These are phyloP conservation scores for Pimpla rufipes DNA, from an alignment of 2,888 invertebrate species.

Conservation along the genomic window DNA sequence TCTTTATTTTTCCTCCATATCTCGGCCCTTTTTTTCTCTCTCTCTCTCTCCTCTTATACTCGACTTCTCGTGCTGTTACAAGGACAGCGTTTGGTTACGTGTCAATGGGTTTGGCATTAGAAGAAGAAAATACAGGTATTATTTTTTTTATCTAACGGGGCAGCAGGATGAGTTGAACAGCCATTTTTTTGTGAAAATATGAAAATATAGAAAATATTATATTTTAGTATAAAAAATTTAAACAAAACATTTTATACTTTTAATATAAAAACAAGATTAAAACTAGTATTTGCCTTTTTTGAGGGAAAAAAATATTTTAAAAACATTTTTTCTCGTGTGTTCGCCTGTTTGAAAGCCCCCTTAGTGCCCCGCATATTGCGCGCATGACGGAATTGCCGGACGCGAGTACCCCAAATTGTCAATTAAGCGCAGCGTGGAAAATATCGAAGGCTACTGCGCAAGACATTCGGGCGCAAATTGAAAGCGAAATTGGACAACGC, in stretches of 20 bases:
- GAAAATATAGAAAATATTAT: too few species aligned
- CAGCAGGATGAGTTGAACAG: too few species aligned
- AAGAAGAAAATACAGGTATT: too few species aligned
- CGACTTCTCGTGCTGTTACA: background rate
- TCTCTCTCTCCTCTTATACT: background rate
- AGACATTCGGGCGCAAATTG: constrained; percentile 15
- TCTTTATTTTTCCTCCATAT: constrained; percentile 8
- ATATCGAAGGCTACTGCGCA: constrained; percentile 7
- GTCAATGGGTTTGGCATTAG: background rate
- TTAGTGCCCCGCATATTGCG: background rate
- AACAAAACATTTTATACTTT: too few species aligned
- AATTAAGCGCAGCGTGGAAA: constrained; percentile 7
- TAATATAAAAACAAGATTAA: too few species aligned
- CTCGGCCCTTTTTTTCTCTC: background rate
- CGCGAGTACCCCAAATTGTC: constrained; percentile 6
- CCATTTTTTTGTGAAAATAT: too few species aligned
- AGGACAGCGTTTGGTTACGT: background rate
- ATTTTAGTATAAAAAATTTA: too few species aligned
- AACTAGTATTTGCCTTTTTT: too few species aligned
- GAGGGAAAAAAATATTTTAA: too few species aligned
- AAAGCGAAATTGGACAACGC: constrained; percentile 7
- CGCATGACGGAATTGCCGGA: background rate
- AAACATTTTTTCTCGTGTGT: too few species aligned
- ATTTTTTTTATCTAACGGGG: too few species aligned
- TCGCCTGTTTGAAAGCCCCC: too few species aligned